Conservation (phyloP, 2,113 vertebrate species). For the Caranx ignobilis region DNA sequence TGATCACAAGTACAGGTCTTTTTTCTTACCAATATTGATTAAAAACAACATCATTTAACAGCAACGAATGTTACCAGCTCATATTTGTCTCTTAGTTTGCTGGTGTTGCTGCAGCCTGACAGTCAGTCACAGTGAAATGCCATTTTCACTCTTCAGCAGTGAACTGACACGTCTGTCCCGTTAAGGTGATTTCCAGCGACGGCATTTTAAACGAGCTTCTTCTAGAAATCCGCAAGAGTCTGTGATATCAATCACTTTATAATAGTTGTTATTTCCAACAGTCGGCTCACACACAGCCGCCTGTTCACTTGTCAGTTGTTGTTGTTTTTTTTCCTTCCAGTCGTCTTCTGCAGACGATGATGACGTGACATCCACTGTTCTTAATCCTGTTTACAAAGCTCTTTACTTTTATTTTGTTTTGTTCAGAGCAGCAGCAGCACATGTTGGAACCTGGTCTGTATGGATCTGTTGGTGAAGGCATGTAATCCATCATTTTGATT, state of each 20-base stretch:
- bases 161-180: background rate
- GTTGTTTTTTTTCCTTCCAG: too few species aligned
- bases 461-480: background rate
- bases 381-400: background rate
- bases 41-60: background rate
- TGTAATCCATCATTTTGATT: background rate
- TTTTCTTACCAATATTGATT: background rate
- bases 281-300: background rate
- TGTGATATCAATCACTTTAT: background rate
- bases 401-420: background rate
- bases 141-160: background rate
- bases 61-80: too few species aligned
- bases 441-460: conserved; percentile 1
- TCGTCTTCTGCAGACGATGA: background rate
- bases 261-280: background rate
- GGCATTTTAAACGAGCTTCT: too few species aligned
- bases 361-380: background rate
- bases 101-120: background rate
- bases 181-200: too few species aligned
- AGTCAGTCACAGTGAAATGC: background rate
- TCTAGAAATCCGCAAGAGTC: too few species aligned
- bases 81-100: too few species aligned
- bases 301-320: background rate
- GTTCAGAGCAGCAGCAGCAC: background rate
- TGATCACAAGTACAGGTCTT: background rate